phyloP scores from a whole-genome alignment of 1,140 invertebrate genomes.

The Temnothorax nylanderi region DNA sequence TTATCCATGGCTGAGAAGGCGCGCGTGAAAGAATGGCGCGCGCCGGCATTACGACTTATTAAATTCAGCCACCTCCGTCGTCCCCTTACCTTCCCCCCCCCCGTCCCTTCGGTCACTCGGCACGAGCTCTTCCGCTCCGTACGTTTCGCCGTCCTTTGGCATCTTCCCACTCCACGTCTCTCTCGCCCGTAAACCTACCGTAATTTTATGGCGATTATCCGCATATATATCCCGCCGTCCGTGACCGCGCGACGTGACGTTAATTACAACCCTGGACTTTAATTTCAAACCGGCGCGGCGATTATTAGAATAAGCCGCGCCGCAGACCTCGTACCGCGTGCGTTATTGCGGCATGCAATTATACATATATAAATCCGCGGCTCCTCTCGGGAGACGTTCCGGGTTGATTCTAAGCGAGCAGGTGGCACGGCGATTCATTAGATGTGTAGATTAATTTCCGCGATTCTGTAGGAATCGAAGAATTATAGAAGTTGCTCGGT shows the following conservation, averaged over 20 bases:
- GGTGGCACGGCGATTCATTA: slow-evolving; percentile 9
- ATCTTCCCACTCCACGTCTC: slow-evolving; percentile 7
- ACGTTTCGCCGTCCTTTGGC: neutral
- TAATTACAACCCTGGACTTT: slow-evolving; percentile 74
- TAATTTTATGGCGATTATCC: slow-evolving; percentile 75
- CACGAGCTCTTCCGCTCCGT: neutral
- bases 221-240: slow-evolving; percentile 43
- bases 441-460: slow-evolving; percentile 25
- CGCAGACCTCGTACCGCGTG: slow-evolving; percentile 29
- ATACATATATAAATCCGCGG: slow-evolving; percentile 16
- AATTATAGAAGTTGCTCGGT: neutral
- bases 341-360: slow-evolving; percentile 69
- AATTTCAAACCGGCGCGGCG: slow-evolving; percentile 66
- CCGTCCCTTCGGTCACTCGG: slow-evolving; percentile 3
- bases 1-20: neutral
- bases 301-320: slow-evolving; percentile 73
- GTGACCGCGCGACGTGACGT: slow-evolving; percentile 61
- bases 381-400: neutral
- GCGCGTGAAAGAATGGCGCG: slow-evolving; percentile 28
- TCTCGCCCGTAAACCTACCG: slow-evolving; percentile 41
- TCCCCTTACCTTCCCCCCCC: neutral
- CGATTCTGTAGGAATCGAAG: neutral
- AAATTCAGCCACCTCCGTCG: slow-evolving; percentile 46
- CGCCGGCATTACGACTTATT: slow-evolving; percentile 66
- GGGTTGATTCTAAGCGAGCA: slow-evolving; percentile 18